phyloP scores from a whole-genome alignment of 2,113 vertebrate species.

The Aplodontia rufa region DNA sequence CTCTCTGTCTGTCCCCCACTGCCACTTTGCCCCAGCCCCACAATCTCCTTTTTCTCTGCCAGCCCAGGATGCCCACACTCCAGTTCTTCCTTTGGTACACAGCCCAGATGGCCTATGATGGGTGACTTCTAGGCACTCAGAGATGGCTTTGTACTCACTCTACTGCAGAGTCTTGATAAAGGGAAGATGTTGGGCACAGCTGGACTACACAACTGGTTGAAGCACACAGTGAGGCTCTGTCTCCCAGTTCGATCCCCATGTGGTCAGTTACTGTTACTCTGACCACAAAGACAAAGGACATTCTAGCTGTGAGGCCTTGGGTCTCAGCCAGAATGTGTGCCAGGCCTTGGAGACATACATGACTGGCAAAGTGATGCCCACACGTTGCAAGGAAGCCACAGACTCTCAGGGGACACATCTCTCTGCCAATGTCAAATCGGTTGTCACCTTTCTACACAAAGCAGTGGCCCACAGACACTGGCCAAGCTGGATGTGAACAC shows the following conservation, averaged over 20 bases:
- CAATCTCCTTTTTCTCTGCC: not conserved
- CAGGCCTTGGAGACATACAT: not conserved
- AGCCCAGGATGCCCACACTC: accelerated
- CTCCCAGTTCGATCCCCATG: not conserved
- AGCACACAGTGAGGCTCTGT: not conserved
- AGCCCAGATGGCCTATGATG: not conserved
- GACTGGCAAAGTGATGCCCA: not conserved
- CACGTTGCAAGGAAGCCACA: not conserved
- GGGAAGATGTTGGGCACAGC: accelerated
- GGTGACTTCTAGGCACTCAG: no score
- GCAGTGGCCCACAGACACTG: not conserved
- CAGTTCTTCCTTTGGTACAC: not conserved
- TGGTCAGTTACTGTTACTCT: no score
- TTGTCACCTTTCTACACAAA: not conserved
- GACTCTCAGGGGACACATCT: not conserved
- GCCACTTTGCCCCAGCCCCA: not conserved
- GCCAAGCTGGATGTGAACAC: not conserved
- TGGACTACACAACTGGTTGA: not conserved
- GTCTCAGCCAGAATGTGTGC: not conserved
- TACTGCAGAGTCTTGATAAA: accelerated
- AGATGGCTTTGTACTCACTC: not conserved
- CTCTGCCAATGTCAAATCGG: not conserved
- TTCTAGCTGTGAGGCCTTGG: not conserved
- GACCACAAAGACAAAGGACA: not conserved
- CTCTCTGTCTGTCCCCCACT: accelerated